Conservation (phyloP, 2,888 invertebrate genomes). For the Caenorhabditis panamensis region DNA sequence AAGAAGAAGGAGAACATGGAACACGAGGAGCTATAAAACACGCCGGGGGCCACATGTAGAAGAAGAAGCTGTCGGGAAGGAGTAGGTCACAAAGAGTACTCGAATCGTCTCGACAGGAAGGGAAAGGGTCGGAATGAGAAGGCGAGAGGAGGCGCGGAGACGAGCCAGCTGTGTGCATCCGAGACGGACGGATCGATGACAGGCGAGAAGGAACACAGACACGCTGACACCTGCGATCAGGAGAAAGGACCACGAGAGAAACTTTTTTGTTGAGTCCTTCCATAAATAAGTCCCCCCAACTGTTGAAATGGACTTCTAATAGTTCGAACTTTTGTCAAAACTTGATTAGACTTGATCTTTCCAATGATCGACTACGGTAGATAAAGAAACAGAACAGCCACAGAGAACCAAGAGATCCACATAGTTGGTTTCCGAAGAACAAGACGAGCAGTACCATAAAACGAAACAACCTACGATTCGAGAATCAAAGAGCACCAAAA, state of each 20-base stretch:
- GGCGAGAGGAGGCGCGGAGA: conserved; percentile 14
- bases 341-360: no score
- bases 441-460: background rate
- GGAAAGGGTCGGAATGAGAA: conserved; percentile 14
- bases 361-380: no score
- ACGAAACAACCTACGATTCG: background rate
- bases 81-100: conserved; percentile 3
- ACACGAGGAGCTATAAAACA: conserved; percentile 1
- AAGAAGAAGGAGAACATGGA: background rate
- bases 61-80: background rate
- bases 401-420: no score
- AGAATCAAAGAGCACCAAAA: conserved; percentile 6
- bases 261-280: conserved; percentile 6
- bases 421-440: background rate
- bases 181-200: conserved; percentile 37
- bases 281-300: background rate
- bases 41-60: background rate
- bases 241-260: background rate
- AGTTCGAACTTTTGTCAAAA: no score
- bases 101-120: background rate
- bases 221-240: conserved; percentile 3
- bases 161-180: conserved; percentile 29
- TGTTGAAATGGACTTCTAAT: no score
- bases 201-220: conserved; percentile 19
- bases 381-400: no score